phyloP scores from a whole-genome alignment of 2,113 vertebrate genomes.

The Turdus rufiventris region DNA sequence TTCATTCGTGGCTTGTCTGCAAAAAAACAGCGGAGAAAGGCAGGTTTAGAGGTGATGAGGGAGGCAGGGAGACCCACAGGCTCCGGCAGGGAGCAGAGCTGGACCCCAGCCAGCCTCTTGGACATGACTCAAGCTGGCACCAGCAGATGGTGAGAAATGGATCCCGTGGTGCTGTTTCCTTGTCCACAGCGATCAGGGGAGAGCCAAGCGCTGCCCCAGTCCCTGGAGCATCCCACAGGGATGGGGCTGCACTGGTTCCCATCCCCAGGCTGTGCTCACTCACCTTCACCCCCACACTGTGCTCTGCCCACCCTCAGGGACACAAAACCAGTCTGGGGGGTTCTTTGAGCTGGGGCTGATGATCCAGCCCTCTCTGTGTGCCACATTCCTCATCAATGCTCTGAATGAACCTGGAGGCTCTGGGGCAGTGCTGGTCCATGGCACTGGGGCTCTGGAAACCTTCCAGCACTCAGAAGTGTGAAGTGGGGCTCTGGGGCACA shows the following conservation, averaged over 20 bases:
- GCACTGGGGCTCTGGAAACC: not conserved
- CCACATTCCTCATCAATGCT: not conserved
- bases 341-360: not conserved
- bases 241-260: fast-evolving
- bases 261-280: not conserved
- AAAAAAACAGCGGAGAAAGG: conserved; percentile 30
- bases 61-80: not conserved
- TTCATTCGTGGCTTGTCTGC: conserved; percentile 93
- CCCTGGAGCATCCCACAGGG: fast-evolving
- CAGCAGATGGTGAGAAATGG: not conserved
- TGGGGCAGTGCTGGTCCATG: fast-evolving
- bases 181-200: not conserved
- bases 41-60: not conserved
- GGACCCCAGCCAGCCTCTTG: not conserved
- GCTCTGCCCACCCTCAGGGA: not conserved
- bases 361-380: fast-evolving
- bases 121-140: not conserved
- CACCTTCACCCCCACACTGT: not conserved
- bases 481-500: not conserved
- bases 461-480: not conserved
- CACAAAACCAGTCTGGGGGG: not conserved
- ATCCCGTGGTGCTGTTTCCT: not conserved
- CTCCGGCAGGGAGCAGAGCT: not conserved
- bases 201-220: not conserved
- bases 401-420: not conserved